phyloP scores from a whole-genome alignment of 1,140 invertebrate species.

The Drosophila novamexicana region DNA sequence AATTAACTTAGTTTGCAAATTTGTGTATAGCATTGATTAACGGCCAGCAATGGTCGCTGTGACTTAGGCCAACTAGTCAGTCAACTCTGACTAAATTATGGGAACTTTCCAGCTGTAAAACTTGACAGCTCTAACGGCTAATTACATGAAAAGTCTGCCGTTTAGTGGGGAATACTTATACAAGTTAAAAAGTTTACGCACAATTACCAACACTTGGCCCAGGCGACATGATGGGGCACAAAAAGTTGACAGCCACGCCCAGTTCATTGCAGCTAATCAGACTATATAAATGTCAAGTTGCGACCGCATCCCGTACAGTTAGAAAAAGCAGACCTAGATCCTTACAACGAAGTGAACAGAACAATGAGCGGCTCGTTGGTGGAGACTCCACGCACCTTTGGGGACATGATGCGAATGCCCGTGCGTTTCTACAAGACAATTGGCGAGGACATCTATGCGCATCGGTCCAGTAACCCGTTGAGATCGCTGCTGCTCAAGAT shows the following conservation, averaged over 20 bases:
- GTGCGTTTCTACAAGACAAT: slow-evolving; percentile 69
- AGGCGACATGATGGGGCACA: slow-evolving; percentile 64
- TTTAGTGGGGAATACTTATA: slow-evolving; percentile 14
- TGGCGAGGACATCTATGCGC: slow-evolving; percentile 73
- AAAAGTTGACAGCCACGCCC: slow-evolving; percentile 63
- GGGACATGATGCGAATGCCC: slow-evolving; percentile 67
- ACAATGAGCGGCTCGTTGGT: slow-evolving; percentile 32
- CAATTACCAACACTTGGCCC: slow-evolving; percentile 75
- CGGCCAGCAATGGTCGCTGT: slow-evolving; percentile 39
- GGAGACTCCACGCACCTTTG: slow-evolving; percentile 39
- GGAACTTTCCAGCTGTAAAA: slow-evolving; percentile 55
- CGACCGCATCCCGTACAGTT: slow-evolving; percentile 34
- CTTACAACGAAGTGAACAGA: neutral
- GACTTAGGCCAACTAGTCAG: slow-evolving; percentile 10
- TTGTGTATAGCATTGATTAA: slow-evolving; percentile 58
- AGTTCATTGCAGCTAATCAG: neutral
- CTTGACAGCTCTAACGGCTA: slow-evolving; percentile 56
- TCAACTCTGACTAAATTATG: slow-evolving; percentile 14
- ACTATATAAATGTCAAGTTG: slow-evolving; percentile 48
- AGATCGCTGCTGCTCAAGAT: slow-evolving; percentile 52
- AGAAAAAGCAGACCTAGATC: neutral
- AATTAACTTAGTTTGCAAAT: neutral
- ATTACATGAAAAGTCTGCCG: slow-evolving; percentile 54
- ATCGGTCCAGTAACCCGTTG: slow-evolving; percentile 56
- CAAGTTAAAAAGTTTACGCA: slow-evolving; percentile 65